Conservation (phyloP, 2,113 vertebrate species). For the Cryptotis parvus region DNA sequence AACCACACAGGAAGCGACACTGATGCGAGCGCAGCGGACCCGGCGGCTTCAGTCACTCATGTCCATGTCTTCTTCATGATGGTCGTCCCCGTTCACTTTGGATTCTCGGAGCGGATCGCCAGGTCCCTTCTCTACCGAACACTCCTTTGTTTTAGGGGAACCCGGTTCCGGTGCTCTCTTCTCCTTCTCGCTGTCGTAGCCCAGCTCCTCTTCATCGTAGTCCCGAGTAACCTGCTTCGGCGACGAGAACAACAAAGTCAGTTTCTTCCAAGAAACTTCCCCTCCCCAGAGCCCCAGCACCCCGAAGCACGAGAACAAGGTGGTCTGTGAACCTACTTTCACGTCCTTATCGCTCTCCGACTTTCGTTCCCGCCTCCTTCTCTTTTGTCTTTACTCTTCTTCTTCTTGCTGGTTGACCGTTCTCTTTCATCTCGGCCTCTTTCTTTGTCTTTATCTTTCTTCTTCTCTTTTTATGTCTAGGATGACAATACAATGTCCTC, state of each 20-base stretch:
- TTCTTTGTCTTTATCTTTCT: conserved; percentile 97
- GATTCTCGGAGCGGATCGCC: conserved; percentile 90
- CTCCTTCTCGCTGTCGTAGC: conserved; percentile 97
- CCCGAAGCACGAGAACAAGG: neutral
- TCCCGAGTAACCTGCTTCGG: conserved; percentile 97
- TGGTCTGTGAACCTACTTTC: conserved; percentile 90
- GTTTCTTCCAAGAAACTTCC: conserved; percentile 51
- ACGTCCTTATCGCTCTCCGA: conserved; percentile 97
- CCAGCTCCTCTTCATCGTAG: conserved; percentile 98
- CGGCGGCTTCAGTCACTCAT: conserved; percentile 94
- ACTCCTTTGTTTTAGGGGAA: conserved; percentile 90
- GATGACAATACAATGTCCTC: neutral
- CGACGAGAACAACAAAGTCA: conserved; percentile 75
- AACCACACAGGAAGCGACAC: conserved; percentile 86
- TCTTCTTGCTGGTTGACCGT: conserved; percentile 95
- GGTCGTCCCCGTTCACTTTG: conserved; percentile 96
- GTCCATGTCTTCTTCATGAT: conserved; percentile 99
- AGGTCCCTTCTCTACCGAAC: conserved; percentile 84
- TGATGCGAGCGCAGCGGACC: conserved; percentile 65
- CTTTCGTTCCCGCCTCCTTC: conserved; percentile 95
- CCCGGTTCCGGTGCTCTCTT: conserved; percentile 89
- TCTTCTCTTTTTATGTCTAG: conserved; percentile 98
- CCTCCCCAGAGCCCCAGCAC: neutral
- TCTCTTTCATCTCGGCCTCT: conserved; percentile 93
- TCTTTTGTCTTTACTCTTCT: conserved; percentile 97